These are phyloP conservation scores for Macroglossus sobrinus DNA, from an alignment of 2,113 vertebrate genomes.

Conservation along the genomic window DNA sequence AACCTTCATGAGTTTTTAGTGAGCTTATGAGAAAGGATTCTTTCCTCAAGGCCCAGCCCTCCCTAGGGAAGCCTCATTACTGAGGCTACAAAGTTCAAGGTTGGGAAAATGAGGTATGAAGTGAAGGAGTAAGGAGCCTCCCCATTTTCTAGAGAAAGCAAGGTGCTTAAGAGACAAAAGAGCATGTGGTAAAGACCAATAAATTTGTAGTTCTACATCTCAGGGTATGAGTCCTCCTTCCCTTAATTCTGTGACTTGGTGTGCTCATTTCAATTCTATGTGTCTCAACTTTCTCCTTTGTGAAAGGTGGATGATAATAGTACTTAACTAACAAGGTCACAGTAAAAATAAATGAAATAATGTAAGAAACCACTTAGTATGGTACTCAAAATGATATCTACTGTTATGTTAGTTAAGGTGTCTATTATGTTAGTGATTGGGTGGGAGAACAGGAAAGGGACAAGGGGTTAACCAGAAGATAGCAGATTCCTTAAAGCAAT, in stretches of 20 bases:
- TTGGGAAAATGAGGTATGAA: background rate
- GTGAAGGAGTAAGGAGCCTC: background rate
- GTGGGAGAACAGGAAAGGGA: background rate
- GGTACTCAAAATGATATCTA: background rate
- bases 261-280: background rate
- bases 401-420: background rate
- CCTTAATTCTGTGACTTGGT: background rate
- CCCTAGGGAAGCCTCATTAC: background rate
- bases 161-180: background rate
- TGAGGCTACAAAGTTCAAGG: background rate
- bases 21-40: background rate
- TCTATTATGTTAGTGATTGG: background rate
- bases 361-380: background rate
- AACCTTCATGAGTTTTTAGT: background rate
- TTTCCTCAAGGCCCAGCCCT: slow-evolving; percentile 33
- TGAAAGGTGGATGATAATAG: background rate
- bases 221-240: background rate
- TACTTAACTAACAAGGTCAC: background rate
- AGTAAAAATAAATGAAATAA: slow-evolving; percentile 12
- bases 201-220: background rate
- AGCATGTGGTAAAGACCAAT: background rate
- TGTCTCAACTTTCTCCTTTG: background rate
- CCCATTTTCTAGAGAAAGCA: background rate
- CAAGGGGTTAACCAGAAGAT: background rate
- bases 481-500: background rate